phyloP scores from a whole-genome alignment of 2,888 invertebrate species.

The Lycia hirtaria region DNA sequence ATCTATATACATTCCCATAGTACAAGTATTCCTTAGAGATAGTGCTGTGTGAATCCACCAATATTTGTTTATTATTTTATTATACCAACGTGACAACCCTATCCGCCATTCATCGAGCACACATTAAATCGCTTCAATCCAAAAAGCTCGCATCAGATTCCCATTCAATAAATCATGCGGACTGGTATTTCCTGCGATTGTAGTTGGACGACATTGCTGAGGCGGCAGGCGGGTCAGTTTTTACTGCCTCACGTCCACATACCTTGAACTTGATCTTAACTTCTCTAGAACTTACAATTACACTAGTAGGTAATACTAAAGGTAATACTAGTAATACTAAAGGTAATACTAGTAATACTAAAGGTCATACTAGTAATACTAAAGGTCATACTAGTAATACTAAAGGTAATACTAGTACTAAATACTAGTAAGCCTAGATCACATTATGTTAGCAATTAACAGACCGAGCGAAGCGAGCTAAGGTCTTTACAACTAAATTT shows the following conservation, averaged over 20 bases:
- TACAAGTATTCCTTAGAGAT: too few species aligned
- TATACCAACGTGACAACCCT: not conserved
- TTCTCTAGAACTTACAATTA: not conserved
- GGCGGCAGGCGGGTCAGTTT: slow-evolving; percentile 25
- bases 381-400: too few species aligned
- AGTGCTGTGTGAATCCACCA: too few species aligned
- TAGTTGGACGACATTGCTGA: slow-evolving; percentile 32
- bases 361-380: too few species aligned
- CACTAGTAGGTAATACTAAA: not conserved
- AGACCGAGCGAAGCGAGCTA: too few species aligned
- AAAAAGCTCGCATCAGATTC: slow-evolving; percentile 28
- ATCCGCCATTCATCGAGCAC: not conserved
- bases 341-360: too few species aligned
- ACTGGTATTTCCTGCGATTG: slow-evolving; percentile 41
- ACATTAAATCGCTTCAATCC: slow-evolving; percentile 12
- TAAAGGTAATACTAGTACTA: too few species aligned
- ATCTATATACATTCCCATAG: too few species aligned
- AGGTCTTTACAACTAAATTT: too few species aligned
- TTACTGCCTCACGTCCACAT: slow-evolving; percentile 33
- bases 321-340: too few species aligned
- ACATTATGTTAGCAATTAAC: too few species aligned
- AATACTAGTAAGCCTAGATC: too few species aligned
- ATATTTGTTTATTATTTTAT: not conserved
- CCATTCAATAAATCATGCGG: slow-evolving; percentile 43
- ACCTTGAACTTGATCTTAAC: slow-evolving; percentile 32